A percentile compares a stretch with the other conserved stretches of the same genome.
Evolutionary conservation across 2,797 vertebrate genomes (phyloP).

Genomic region (Loris lydekkerianus): DNA sequence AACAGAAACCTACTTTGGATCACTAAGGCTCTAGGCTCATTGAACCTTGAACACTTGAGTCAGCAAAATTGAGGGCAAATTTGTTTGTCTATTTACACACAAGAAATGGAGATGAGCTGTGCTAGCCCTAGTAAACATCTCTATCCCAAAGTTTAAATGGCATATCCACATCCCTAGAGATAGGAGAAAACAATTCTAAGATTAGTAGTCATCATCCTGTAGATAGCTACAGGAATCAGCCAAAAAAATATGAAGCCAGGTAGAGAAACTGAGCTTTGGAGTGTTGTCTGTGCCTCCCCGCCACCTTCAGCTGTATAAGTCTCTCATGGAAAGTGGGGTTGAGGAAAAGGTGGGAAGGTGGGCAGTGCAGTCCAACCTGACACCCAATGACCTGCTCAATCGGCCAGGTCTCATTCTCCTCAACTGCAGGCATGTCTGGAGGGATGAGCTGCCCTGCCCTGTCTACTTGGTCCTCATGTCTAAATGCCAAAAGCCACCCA

Average conservation of each 20-base stretch:
- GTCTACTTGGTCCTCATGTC: neutral
- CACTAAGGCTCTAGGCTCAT: too few species aligned
- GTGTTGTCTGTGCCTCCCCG: fast-evolving
- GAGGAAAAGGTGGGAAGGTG: neutral
- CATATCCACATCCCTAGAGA: neutral
- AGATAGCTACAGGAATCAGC: neutral
- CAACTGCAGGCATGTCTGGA: neutral
- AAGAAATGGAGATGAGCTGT: too few species aligned
- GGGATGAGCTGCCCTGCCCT: too few species aligned
- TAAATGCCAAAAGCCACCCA: neutral
- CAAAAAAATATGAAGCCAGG: too few species aligned
- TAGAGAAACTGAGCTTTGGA: neutral
- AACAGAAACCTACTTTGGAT: fast-evolving
- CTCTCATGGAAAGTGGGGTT: fast-evolving
- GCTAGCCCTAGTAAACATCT: fast-evolving
- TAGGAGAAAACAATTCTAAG: fast-evolving
- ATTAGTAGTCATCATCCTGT: fast-evolving
- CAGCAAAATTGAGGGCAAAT: neutral
- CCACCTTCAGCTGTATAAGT: fast-evolving
- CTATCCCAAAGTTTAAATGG: neutral
- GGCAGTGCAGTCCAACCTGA: too few species aligned
- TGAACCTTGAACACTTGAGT: neutral
- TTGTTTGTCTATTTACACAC: neutral
- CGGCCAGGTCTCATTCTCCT: too few species aligned
- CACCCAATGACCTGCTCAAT: too few species aligned